A percentile compares a stretch with the other conserved stretches of the same genome.
Evolutionary conservation across 1,140 invertebrate species (phyloP).

Genomic region (Melipona quadrifasciata): DNA sequence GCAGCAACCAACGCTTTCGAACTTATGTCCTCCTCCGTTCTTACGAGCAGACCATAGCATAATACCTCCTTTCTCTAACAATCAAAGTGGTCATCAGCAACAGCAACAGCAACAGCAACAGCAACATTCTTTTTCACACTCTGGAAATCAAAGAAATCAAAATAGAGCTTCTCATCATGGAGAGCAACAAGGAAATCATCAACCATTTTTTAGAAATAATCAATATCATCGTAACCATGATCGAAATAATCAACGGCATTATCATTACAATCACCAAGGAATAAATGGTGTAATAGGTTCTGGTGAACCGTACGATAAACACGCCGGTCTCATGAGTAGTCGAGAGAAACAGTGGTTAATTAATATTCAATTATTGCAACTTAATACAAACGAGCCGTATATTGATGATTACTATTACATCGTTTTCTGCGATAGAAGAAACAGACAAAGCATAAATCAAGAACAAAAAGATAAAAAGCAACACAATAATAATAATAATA

Average conservation of each 20-base stretch:
- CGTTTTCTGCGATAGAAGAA: conserved; percentile 80
- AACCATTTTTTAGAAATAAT: conserved; percentile 79
- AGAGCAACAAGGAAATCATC: conserved; percentile 73
- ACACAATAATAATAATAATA: conserved; percentile 75
- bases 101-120: conserved; percentile 74
- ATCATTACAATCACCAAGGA: conserved; percentile 70
- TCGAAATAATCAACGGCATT: conserved; percentile 73
- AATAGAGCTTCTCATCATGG: conserved; percentile 72
- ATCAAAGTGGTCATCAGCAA: conserved; percentile 72
- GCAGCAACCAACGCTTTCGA: conserved; percentile 72
- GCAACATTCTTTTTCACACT: conserved; percentile 66
- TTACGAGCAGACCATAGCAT: conserved; percentile 73
- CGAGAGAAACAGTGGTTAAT: conserved; percentile 96
- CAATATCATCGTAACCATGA: conserved; percentile 75
- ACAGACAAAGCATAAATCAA: conserved; percentile 78
- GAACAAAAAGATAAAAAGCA: conserved; percentile 81
- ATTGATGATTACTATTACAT: conserved; percentile 94
- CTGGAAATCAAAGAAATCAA: conserved; percentile 79
- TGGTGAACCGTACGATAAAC: conserved; percentile 86
- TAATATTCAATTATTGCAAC: conserved; percentile 94
- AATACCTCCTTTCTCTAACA: conserved; percentile 70
- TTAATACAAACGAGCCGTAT: conserved; percentile 92
- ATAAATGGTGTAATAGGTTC: conserved; percentile 72
- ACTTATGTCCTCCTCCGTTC: conserved; percentile 69
- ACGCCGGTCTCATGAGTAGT: conserved; percentile 94